Evolutionary conservation across 2,888 invertebrate species (phyloP).

Genomic region (Strigamia transsilvanica): DNA sequence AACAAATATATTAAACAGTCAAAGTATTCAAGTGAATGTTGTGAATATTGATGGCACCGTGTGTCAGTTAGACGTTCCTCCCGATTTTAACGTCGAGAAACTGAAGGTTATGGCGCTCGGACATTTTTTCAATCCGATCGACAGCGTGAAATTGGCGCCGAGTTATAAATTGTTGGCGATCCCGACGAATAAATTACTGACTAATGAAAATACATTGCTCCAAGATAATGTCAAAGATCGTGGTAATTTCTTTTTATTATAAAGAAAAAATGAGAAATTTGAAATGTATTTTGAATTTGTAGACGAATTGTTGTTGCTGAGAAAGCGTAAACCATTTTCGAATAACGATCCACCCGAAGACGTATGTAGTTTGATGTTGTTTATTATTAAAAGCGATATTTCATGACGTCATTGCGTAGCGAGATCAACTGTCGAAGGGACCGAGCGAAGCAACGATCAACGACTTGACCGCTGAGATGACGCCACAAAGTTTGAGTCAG

Average conservation of each 20-base stretch:
- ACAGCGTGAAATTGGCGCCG: conserved; percentile 63
- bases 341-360: conserved; percentile 1
- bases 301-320: conserved; percentile 63
- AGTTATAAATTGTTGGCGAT: conserved; percentile 64
- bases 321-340: conserved; percentile 60
- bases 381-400: not conserved
- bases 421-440: conserved; percentile 54
- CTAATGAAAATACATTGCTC: conserved; percentile 63
- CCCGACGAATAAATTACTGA: conserved; percentile 62
- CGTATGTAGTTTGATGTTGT: conserved; percentile 1
- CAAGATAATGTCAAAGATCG: conserved; percentile 63
- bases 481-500: conserved; percentile 58
- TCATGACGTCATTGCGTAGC: conserved; percentile 38
- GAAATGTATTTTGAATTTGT: conserved; percentile 55
- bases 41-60: conserved; percentile 62
- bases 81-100: conserved; percentile 64
- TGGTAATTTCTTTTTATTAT: too few species aligned
- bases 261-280: too few species aligned
- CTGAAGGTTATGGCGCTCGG: conserved; percentile 64
- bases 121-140: conserved; percentile 63
- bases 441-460: conserved; percentile 58
- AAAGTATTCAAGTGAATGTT: conserved; percentile 62
- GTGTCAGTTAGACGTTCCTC: conserved; percentile 61
- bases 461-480: conserved; percentile 58
- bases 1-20: conserved; percentile 61